Evolutionary conservation across 1,140 invertebrate genomes (phyloP).

Genomic region (Platyscapa corneri): DNA sequence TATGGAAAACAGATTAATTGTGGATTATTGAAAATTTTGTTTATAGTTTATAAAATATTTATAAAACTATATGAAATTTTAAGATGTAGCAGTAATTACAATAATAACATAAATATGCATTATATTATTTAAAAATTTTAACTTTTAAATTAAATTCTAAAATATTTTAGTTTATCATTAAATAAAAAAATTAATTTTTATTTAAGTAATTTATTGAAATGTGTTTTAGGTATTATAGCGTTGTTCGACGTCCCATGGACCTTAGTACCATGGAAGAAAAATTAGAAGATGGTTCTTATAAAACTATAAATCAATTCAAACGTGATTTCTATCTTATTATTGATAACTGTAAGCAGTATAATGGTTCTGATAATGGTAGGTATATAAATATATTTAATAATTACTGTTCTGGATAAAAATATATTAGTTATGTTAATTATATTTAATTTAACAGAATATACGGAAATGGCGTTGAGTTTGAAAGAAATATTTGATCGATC

Average conservation of each 20-base stretch:
- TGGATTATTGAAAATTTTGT: not conserved
- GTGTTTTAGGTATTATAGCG: slow-evolving; percentile 72
- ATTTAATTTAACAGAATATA: slow-evolving; percentile 82
- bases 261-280: slow-evolving; percentile 91
- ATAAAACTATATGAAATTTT: no score
- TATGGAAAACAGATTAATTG: not conserved
- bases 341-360: slow-evolving; percentile 92
- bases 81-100: no score
- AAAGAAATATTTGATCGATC: slow-evolving; percentile 86
- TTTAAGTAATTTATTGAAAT: slow-evolving; percentile 13
- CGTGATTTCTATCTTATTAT: slow-evolving; percentile 92
- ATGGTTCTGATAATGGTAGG: slow-evolving; percentile 92
- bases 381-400: slow-evolving; percentile 13
- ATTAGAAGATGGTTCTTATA: slow-evolving; percentile 86
- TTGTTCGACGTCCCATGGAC: slow-evolving; percentile 85
- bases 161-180: no score
- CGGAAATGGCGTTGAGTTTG: slow-evolving; percentile 89
- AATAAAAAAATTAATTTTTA: not conserved
- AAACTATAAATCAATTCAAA: slow-evolving; percentile 86
- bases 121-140: no score
- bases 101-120: no score
- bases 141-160: no score
- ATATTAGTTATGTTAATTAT: not conserved
- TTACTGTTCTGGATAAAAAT: not conserved
- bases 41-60: no score